Percentiles rank a stretch among this genome's conserved stretches.
Conservation (phyloP, 2,113 vertebrate species). For the Ailuropoda melanoleuca region DNA sequence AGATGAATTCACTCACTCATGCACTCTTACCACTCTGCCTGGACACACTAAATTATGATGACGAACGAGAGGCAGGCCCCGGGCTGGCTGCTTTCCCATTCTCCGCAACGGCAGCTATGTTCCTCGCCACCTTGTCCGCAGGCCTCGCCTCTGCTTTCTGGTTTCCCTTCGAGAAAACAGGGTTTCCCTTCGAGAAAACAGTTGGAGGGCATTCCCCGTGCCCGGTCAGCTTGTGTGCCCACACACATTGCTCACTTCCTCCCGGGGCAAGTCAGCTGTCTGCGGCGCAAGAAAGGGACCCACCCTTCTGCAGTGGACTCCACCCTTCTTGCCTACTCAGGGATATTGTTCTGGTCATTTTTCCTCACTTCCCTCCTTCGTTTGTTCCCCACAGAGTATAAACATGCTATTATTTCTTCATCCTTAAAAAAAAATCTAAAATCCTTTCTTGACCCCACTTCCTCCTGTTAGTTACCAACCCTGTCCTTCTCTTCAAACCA, state of each 20-base stretch:
- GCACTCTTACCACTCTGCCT: not conserved
- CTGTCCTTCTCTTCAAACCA: not conserved
- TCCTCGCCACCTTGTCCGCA: not conserved
- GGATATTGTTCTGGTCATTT: not conserved
- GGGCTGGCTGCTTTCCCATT: not conserved
- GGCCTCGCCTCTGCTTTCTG: not conserved
- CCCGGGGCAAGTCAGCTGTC: fast-evolving
- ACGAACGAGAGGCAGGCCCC: too few relatives aligned
- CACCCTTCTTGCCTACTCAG: not conserved
- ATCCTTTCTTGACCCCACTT: not conserved
- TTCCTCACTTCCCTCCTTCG: not conserved
- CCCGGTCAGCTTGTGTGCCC: not conserved
- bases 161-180: not conserved
- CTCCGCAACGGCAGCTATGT: not conserved
- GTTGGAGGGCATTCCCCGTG: not conserved
- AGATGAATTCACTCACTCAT: too few relatives aligned
- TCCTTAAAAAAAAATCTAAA: not conserved
- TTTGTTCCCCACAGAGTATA: not conserved
- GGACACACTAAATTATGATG: not conserved
- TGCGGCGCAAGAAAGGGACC: not conserved
- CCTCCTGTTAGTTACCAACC: not conserved
- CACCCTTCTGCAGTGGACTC: not conserved
- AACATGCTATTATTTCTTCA: not conserved
- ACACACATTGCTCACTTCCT: not conserved
- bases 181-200: not conserved